Base-by-base conservation (phyloP, 2,888 invertebrate species). In the Chydorus sphaericus region DNA sequence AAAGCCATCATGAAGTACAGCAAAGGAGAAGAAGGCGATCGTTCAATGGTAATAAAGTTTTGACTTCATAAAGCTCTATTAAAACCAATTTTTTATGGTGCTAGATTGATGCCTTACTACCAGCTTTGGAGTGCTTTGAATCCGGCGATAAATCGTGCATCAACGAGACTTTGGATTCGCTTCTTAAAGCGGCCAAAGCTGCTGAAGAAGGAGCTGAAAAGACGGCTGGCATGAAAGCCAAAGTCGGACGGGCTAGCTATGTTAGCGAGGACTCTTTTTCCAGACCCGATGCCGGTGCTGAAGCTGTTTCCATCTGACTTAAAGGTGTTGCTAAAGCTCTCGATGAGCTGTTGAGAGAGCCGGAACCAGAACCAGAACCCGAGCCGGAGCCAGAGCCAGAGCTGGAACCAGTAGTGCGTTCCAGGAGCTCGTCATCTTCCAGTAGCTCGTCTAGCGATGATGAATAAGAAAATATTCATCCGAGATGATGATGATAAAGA, bases 11-110 rank as follows among this genome's bases (percentile, higher is more conserved):
- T 75, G 62, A 79, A 75, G 65, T 85, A 87, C 64, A 83, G 85
- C 3, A 79, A 80, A 52, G 86, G 85, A 0, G 75, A 76, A 61
- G 74, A 78, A 2, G 85, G 86, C 0, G 83, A 86, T 64, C 74
- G 85, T 61, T 85, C 86, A 26, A 80, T 87, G 82, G 83, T 85
- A 60, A n/a, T n/a, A n/a, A n/a, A n/a, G n/a, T n/a, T n/a, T n/a
- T n/a, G 37, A n/a, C n/a, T n/a, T n/a, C n/a, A n/a, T n/a, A n/a
- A n/a, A n/a, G n/a, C n/a, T 28, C 29, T 36, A 44, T 48, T 18
- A 14, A 39, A 48, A 28, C 28, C 30, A 54, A 30, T 38, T 26
- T 11, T 20, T 51, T n/a, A n/a, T 7, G 10, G 23, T 63, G 64
- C 3, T 63, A 79, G 80, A 63, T 81, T 59, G 81, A 81, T 64